Evolutionary conservation across 2,797 vertebrate species (phyloP), one percentile per base, ranked within the genome.

Genomic region (Tenualosa ilisha): DNA sequence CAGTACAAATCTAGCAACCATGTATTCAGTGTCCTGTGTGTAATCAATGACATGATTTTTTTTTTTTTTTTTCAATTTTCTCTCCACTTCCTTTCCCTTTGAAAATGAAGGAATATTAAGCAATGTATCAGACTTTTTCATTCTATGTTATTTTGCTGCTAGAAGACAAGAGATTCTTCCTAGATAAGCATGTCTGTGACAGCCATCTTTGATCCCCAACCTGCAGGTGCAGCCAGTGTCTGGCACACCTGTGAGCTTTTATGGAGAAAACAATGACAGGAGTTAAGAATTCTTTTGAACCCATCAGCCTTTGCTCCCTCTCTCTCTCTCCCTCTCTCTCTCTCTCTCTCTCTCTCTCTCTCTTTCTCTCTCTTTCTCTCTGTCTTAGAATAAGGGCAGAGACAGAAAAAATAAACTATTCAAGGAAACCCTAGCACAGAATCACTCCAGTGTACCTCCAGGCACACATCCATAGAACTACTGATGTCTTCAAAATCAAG

Each of bases 131-230:
- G 75, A 92, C 85, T 7, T 88, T 92, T 92, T 87, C 91, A 89
- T 86, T 90, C 91, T 65, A 81, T 89, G 89, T 92, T 50, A 9
- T 46, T 85, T 88, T 84, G 40, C 75, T 79, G 40, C 82, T 43
- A 83, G 89, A 89, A 86, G 37, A 75, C 37, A n/a, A 26, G 22
- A 83, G 61, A 2, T 50, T 68, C 43, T 82, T 56, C 46, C 31
- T 22, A 43, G 72, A 79, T 79, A 79, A 13, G 83, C 63, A 40
- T 0, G 53, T 26, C 61, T 82, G 92, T 93, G 93, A 92, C 72
- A 8, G 31, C 61, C 46, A 89, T 89, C 92, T 94, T 93, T 95
- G 93, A 93, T 94, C 92, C 88, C 88, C 68, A 13, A 91, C 88
- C 88, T 88, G 92, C 92, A 93, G 94, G 93, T 93, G 92, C 88